These are phyloP conservation scores for Melanaphis sacchari DNA, from an alignment of 1,140 invertebrate genomes.

Conservation along the genomic window DNA sequence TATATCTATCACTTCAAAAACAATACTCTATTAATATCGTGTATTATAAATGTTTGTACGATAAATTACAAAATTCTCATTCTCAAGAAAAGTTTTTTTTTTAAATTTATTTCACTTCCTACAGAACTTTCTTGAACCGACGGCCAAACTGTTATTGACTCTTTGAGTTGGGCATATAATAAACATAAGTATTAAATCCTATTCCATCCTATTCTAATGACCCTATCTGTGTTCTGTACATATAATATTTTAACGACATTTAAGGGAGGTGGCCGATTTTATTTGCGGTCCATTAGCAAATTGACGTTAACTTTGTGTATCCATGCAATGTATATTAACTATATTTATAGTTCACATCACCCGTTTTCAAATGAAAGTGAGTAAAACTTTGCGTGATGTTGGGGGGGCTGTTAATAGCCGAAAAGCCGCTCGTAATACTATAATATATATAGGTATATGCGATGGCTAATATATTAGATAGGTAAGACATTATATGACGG, in stretches of 20 bases:
- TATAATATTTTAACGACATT: not conserved
- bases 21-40: not conserved
- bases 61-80: not conserved
- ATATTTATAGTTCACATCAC: slow-evolving; percentile 5
- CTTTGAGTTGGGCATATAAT: not conserved
- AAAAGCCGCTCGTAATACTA: not conserved
- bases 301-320: slow-evolving; percentile 8
- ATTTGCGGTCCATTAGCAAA: slow-evolving; percentile 28
- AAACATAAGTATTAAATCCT: not conserved
- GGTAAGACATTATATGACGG: slow-evolving; percentile 16
- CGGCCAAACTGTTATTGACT: not conserved
- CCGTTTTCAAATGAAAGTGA: not conserved
- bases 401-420: not conserved
- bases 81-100: not conserved
- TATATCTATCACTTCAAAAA: not conserved
- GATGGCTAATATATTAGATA: not conserved
- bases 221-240: not conserved
- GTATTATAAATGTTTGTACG: not conserved
- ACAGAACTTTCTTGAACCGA: not conserved
- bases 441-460: not conserved
- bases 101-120: not conserved
- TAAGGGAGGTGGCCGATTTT: not conserved
- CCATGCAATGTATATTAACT: not conserved
- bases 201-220: not conserved
- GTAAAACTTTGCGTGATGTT: slow-evolving; percentile 27